Conservation (phyloP, 2,888 invertebrate genomes). For the Iselma pallidipennis region DNA sequence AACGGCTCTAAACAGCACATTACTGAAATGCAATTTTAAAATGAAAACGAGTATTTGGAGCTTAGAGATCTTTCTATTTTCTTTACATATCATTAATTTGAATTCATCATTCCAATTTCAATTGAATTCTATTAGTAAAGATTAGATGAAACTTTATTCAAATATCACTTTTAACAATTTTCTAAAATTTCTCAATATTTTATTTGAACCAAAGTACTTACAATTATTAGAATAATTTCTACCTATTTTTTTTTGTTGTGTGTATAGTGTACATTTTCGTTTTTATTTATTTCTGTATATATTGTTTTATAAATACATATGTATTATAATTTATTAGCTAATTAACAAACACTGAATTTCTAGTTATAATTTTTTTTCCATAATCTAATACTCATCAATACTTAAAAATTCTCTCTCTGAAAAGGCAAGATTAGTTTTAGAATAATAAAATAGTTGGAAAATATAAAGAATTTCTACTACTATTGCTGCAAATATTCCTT, state of each 20-base stretch:
- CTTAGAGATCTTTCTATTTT: not conserved
- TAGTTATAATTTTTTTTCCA: not conserved
- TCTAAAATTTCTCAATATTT: conserved; percentile 29
- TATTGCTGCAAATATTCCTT: not conserved
- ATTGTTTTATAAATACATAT: conserved; percentile 31
- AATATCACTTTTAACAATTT: not conserved
- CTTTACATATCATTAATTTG: conserved; percentile 11
- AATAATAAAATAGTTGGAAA: not conserved
- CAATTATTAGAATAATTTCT: conserved; percentile 39
- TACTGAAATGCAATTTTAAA: not conserved
- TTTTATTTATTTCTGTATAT: conserved; percentile 45
- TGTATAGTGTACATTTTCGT: conserved; percentile 40
- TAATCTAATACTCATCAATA: not conserved
- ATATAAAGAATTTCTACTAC: not conserved
- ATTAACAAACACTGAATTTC: conserved; percentile 37
- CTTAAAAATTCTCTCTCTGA: not conserved
- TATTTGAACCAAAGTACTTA: conserved; percentile 50
- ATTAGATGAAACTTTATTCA: conserved; percentile 11
- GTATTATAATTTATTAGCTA: conserved; percentile 17
- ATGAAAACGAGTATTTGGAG: not conserved
- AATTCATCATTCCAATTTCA: conserved; percentile 14
- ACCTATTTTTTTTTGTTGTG: conserved; percentile 32
- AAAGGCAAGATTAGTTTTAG: not conserved
- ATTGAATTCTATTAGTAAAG: conserved; percentile 28
- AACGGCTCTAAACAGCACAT: not conserved